phyloP scores from a whole-genome alignment of 2,888 invertebrate species.

The Nemurella pictetii region DNA sequence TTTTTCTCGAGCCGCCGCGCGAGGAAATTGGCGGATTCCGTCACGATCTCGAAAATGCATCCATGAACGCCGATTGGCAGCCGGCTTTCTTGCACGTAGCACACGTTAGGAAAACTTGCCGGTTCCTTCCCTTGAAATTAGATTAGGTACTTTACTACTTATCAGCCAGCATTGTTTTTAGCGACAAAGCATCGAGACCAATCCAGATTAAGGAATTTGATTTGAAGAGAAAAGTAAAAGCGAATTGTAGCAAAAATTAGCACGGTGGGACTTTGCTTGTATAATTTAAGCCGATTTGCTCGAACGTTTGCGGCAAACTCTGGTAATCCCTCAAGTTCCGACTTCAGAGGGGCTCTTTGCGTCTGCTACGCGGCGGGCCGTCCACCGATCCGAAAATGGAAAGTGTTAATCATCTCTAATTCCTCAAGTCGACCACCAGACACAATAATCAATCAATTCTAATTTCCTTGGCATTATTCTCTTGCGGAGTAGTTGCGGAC shows the following conservation, averaged over 20 bases:
- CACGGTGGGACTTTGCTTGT: neutral
- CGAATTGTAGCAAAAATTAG: neutral
- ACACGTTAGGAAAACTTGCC: no score
- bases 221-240: neutral
- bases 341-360: neutral
- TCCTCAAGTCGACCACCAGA: neutral
- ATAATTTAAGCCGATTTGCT: neutral
- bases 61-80: no score
- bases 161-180: neutral
- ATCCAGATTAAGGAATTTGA: neutral
- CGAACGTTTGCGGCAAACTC: no score
- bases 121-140: neutral
- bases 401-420: conserved; percentile 16
- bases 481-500: neutral
- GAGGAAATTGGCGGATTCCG: no score
- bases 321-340: no score
- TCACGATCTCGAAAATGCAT: no score
- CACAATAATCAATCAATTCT: conserved; percentile 22
- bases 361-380: neutral
- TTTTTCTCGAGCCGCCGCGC: no score
- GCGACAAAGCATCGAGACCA: neutral
- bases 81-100: no score
- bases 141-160: neutral
- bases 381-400: neutral
- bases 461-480: conserved; percentile 19